Base-by-base conservation (phyloP, 2,888 invertebrate genomes). In the Buathra laborator region DNA sequence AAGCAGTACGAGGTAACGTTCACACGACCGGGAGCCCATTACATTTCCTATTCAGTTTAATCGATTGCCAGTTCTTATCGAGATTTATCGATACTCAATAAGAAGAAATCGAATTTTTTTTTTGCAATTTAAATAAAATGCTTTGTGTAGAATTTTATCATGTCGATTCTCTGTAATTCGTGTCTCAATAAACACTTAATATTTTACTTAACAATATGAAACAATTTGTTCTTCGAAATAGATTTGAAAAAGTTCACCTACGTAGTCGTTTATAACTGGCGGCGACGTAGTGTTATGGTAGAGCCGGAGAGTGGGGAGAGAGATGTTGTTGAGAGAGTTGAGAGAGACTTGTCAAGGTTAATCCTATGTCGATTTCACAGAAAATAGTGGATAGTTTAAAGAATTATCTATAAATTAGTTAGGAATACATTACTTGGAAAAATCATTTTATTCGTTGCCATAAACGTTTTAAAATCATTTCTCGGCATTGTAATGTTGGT, bases 101-200 rank as follows among this genome's bases (percentile, higher is more conserved):
- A 10, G 32, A n/a, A 24, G 24, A 24, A 2, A 24, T 24, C 24
- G 2, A 62, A n/a, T n/a, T n/a, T 32, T 29, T 5, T 37, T 62
- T 6, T 1, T 56, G 6, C 7, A 62, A 32, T 32, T n/a, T 62
- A 12, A n/a, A 62, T 32, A 14, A 14, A 29, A 6, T 0, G n/a
- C 29, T 32, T 29, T 7, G 2, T 48, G 14, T 29, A n/a, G 7
- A 56, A 12, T 24, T 24, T 71, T 53, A 24, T 7, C 71, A 59
- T 59, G n/a, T 24, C 7, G 32, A 72, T 6, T 44, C n/a, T 7
- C 24, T 59, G 72, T 72, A 56, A 71, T 43, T 71, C 43, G n/a
- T 24, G 37, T n/a, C 9, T 44, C 24, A 72, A 72, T 72, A 59
- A 72, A 72, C 24, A 72, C 12, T 24, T 3, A 71, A 19, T 16